Evolutionary conservation across 2,797 vertebrate species (phyloP), one percentile per base, ranked within the genome.

Genomic region (Orientallactaga sibirica): DNA sequence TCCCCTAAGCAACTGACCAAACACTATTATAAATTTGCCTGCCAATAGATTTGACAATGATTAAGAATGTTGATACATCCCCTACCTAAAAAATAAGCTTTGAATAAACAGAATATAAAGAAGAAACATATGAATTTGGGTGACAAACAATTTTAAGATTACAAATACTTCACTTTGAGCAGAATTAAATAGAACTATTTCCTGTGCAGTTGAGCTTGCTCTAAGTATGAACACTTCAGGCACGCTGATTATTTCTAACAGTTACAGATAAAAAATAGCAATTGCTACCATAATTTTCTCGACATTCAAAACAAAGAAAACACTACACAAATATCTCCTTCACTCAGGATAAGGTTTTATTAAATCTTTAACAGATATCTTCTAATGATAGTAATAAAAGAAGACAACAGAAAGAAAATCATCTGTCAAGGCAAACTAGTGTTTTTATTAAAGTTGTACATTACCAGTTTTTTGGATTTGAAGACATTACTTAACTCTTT

Each of bases 1-100:
- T 97, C 96, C 96, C 96, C 96, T 97, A 95, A 97, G 93, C 96
- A 96, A 97, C 93, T 95, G 90, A 85, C 95, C 90, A 98, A 97
- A 95, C 80, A 95, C 0, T 2, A 88, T 62, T 90, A 92, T 29
- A 82, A 78, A 82, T 75, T 1, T 27, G 71, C 89, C 82, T 93
- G 95, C 92, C 88, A 91, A 85, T 68, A 84, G 52, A 79, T 96
- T 78, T 97, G 96, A 97, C 84, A 95, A 93, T 91, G 27, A 95
- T 90, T 84, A 96, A 94, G 94, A 97, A 95, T 83, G 96, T 71
- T 88, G 71, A 94, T 92, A 88, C 64, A 89, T 95, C 71, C 73
- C 81, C 70, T 90, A 97, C 80, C 90, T 92, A 79, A 92, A 95
- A 86, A 67, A 70, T 87, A 96, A 96, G 85, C 80, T 64, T 62